Evolutionary conservation across 2,797 vertebrate genomes (phyloP), one percentile per base, ranked within the genome.

Genomic region (Manis pentadactyla): DNA sequence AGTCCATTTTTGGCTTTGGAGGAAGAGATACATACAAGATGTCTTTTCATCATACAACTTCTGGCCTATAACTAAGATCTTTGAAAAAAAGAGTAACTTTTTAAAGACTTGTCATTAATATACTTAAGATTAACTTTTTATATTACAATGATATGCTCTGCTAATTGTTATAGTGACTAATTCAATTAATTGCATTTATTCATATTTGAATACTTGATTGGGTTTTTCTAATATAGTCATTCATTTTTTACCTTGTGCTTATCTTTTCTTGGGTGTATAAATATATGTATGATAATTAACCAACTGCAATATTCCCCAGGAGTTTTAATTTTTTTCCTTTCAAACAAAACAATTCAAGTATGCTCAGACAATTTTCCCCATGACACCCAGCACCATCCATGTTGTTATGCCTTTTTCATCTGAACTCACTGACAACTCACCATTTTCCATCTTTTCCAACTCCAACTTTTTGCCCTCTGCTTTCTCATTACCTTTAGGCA

Each of bases 111-210:
- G 91, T 88, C 57, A 96, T 92, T 93, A 68, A 84, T 85, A 39
- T 63, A 74, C n/a, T 93, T 96, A 25, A 78, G 53, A 97, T 63
- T 92, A 39, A 61, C 14, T 91, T 91, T 46, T 97, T 96, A 96
- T 77, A 95, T 97, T 85, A 97, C 37, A 94, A 46, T 87, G 71
- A 75, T 4, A 29, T 23, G 13, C 31, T 77, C 98, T 97, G 81
- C 55, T 98, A 97, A 97, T 97, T 96, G 68, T 92, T 90, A 95
- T 57, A 86, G 91, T 71, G 79, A 97, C 46, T 95, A 95, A 96
- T 96, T 98, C 90, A 83, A 93, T 97, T 98, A 97, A 87, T 86
- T 97, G 81, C n/a, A 95, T 96, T 97, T 97, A 92, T 94, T 98
- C 23, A 90, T 91, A 94, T 94, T 96, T 95, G 95, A 98, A 97